These are phyloP conservation scores for Agrenia bidenticulata DNA, from an alignment of 2,888 invertebrate genomes.

Conservation along the genomic window DNA sequence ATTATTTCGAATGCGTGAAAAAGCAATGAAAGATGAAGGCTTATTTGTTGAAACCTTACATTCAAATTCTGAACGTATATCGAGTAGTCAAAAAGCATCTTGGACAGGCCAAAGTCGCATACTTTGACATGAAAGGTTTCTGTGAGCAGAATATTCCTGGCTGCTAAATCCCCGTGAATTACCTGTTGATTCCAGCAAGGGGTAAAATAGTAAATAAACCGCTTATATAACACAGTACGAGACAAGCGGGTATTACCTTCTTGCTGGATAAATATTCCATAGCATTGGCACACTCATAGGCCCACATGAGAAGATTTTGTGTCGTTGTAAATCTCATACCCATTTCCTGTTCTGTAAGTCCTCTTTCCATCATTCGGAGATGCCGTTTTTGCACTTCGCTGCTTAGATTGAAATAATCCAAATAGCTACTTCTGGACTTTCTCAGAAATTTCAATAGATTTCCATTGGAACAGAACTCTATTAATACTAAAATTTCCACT, in stretches of 20 bases:
- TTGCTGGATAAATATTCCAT: constrained; percentile 36
- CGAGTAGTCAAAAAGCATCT: constrained; percentile 38
- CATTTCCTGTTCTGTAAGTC: constrained; percentile 17
- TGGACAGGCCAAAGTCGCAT: constrained; percentile 37
- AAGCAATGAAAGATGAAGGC: too few species aligned
- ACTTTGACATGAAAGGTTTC: constrained; percentile 30
- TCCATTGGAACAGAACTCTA: constrained; percentile 20
- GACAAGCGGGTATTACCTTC: constrained; percentile 22
- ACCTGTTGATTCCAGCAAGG: constrained; percentile 18
- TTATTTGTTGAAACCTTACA: constrained; percentile 5
- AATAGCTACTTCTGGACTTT: constrained; percentile 5
- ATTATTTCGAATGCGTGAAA: background rate
- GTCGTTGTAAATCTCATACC: constrained; percentile 9
- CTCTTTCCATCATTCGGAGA: constrained; percentile 21
- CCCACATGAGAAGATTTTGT: constrained; percentile 28
- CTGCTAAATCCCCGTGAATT: constrained; percentile 38
- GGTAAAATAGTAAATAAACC: background rate
- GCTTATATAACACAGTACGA: background rate
- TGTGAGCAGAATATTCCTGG: constrained; percentile 37
- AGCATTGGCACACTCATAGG: constrained; percentile 31
- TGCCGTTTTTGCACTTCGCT: background rate
- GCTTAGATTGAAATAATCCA: background rate
- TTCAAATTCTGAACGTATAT: constrained; percentile 36
- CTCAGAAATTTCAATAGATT: constrained; percentile 21
- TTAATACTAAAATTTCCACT: constrained; percentile 17